Conservation (phyloP, 2,888 invertebrate genomes). For the Psylliodes chrysocephalus region DNA sequence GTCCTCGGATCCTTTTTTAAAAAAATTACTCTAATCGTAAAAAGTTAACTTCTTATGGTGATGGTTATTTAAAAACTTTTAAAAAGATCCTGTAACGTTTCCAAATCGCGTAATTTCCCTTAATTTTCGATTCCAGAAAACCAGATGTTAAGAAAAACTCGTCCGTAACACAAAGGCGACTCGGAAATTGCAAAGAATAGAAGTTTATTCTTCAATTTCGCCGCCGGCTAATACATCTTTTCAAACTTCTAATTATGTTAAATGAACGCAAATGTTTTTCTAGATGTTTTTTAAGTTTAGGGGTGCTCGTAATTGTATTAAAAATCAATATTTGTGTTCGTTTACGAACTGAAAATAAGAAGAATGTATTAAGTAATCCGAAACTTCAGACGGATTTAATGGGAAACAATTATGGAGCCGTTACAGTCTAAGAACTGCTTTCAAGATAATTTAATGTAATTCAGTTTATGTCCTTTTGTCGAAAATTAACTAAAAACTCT, state of each 20-base stretch:
- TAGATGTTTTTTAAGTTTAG: conserved; percentile 19
- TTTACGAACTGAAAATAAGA: too few species aligned
- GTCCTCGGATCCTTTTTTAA: too few species aligned
- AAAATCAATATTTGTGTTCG: neutral
- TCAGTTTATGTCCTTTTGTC: too few species aligned
- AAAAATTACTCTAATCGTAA: too few species aligned
- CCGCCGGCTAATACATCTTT: conserved; percentile 21
- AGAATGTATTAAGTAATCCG: too few species aligned
- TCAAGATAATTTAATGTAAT: too few species aligned
- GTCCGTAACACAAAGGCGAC: conserved; percentile 12
- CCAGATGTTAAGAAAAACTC: conserved; percentile 3
- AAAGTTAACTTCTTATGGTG: too few species aligned
- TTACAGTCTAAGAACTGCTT: too few species aligned
- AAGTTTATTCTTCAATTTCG: conserved; percentile 22
- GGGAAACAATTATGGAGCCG: too few species aligned
- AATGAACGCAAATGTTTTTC: conserved; percentile 30
- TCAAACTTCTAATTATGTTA: conserved; percentile 26
- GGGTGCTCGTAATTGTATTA: neutral
- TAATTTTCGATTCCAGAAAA: neutral
- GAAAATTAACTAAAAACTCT: too few species aligned
- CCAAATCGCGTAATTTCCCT: neutral
- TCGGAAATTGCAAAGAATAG: conserved; percentile 20
- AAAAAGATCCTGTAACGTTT: neutral
- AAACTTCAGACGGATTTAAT: too few species aligned
- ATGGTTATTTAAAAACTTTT: neutral